Percentiles rank a stretch among this genome's conserved stretches.
phyloP scores from a whole-genome alignment of 2,888 invertebrate species.

The Theretra japonica region DNA sequence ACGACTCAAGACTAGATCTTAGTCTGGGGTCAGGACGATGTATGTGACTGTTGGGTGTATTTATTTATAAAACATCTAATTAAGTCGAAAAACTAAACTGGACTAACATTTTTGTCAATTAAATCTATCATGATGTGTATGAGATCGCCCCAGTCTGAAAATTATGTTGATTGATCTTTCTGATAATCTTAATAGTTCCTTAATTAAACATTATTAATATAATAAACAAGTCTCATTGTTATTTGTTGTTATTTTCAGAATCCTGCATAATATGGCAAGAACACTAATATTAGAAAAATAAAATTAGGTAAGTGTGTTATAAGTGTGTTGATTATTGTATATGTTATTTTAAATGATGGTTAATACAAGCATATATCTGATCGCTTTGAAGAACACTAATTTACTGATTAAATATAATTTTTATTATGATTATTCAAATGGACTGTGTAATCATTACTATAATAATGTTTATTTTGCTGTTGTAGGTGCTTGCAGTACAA shows the following conservation, averaged over 20 bases:
- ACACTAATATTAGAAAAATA: not conserved
- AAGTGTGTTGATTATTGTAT: not conserved
- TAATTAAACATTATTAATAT: not conserved
- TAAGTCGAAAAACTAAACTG: not conserved
- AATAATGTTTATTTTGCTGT: not conserved
- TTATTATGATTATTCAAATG: not conserved
- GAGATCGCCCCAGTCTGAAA: constrained; percentile 71
- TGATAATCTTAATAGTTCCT: constrained; percentile 38
- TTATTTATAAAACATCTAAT: no score
- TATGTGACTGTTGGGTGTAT: no score
- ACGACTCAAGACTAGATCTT: no score
- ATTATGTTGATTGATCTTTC: constrained; percentile 61
- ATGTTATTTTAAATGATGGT: constrained; percentile 28
- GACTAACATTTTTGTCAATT: not conserved
- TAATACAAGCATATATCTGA: constrained; percentile 67
- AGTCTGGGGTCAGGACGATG: no score
- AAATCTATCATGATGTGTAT: constrained; percentile 51
- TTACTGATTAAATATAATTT: constrained; percentile 44
- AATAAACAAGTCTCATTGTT: not conserved
- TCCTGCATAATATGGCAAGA: constrained; percentile 42
- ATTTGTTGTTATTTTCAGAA: constrained; percentile 30
- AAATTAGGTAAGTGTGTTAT: not conserved
- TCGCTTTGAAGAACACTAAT: constrained; percentile 47
- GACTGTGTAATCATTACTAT: no score
- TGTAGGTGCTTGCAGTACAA: not conserved